phyloP scores from a whole-genome alignment of 2,888 invertebrate species.

The Bombyx huttoni region DNA sequence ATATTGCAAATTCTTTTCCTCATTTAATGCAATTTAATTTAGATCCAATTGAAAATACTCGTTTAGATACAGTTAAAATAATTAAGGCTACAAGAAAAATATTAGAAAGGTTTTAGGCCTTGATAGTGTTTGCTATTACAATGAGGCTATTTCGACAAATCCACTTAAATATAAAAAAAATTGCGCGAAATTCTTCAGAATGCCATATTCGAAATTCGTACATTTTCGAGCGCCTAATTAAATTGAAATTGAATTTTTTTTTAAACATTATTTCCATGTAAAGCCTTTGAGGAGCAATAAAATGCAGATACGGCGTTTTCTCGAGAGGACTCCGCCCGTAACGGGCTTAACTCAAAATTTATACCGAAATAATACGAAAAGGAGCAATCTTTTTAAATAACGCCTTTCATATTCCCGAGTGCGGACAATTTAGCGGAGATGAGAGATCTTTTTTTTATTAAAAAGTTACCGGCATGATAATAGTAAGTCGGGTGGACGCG shows the following conservation, averaged over 20 bases:
- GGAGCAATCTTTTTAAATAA: conserved; percentile 68
- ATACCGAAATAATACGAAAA: conserved; percentile 66
- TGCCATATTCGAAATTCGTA: background rate
- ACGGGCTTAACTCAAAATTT: conserved; percentile 59
- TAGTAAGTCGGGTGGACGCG: conserved; percentile 39
- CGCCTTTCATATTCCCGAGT: conserved; percentile 68
- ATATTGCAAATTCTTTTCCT: too few relatives aligned
- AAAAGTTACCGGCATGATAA: conserved; percentile 42
- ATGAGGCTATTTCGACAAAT: too few relatives aligned
- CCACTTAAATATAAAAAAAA: background rate
- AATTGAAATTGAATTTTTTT: conserved; percentile 22
- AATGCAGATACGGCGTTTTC: conserved; percentile 34
- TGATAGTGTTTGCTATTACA: too few relatives aligned
- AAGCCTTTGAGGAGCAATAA: conserved; percentile 40
- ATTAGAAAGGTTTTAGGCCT: too few relatives aligned
- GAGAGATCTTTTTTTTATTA: conserved; percentile 65
- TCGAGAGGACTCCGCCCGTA: conserved; percentile 28
- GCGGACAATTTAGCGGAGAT: conserved; percentile 68
- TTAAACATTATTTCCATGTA: conserved; percentile 34
- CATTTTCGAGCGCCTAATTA: background rate
- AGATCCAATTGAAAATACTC: too few relatives aligned
- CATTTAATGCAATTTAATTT: too few relatives aligned
- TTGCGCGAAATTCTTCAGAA: background rate
- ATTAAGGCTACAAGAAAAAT: too few relatives aligned
- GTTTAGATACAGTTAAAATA: too few relatives aligned